These are phyloP conservation scores for Cryptocephalus moraei DNA, from an alignment of 2,888 invertebrate genomes.

Conservation along the genomic window DNA sequence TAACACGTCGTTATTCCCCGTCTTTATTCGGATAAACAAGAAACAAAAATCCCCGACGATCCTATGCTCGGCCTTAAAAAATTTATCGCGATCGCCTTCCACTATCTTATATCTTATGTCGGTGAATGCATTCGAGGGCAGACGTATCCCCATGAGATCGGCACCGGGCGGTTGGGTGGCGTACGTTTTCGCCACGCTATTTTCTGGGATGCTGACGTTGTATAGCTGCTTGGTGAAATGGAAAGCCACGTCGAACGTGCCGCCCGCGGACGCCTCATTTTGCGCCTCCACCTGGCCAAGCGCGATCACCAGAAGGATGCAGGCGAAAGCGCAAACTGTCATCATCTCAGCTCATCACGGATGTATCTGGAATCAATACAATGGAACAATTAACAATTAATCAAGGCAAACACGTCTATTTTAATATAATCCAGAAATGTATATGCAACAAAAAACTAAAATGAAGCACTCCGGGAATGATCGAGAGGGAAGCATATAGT, in stretches of 20 bases:
- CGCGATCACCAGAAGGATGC: conserved; percentile 32
- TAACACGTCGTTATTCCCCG: conserved; percentile 76
- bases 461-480: too few relatives aligned
- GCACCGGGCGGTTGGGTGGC: conserved; percentile 60
- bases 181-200: conserved; percentile 84
- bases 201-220: conserved; percentile 87
- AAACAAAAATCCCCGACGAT: conserved; percentile 93
- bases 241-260: conserved; percentile 38
- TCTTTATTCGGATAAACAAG: conserved; percentile 77
- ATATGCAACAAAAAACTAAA: too few relatives aligned
- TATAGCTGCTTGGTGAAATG: conserved; percentile 65
- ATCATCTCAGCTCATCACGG: conserved; percentile 36
- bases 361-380: conserved; percentile 28
- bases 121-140: conserved; percentile 35
- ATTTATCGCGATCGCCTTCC: conserved; percentile 77
- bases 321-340: conserved; percentile 31
- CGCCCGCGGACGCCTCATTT: conserved; percentile 17
- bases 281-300: conserved; percentile 23
- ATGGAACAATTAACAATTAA: not conserved
- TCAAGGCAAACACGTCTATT: too few relatives aligned
- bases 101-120: conserved; percentile 79
- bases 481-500: too few relatives aligned
- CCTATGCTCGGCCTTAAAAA: conserved; percentile 87
- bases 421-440: too few relatives aligned
- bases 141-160: conserved; percentile 69